These are phyloP conservation scores for Amphiura filiformis DNA, from an alignment of 35 echinoderm and acorn worm genomes.

Conservation along the genomic window DNA sequence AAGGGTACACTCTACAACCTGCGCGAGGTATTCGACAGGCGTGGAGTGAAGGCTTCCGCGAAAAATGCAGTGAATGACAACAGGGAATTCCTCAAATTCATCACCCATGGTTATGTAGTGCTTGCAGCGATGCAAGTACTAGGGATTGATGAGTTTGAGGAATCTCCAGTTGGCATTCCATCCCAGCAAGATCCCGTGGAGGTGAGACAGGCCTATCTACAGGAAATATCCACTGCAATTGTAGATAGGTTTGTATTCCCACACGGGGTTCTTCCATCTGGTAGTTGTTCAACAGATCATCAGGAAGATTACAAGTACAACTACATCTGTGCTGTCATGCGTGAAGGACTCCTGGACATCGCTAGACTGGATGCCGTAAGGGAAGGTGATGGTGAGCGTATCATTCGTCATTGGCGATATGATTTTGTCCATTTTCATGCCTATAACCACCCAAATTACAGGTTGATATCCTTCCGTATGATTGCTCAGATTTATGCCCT, in stretches of 20 bases:
- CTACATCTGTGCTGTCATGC: not conserved
- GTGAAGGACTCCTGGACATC: not conserved
- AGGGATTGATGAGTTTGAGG: not conserved
- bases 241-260: not conserved
- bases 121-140: not conserved
- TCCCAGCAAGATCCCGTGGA: not conserved
- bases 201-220: not conserved
- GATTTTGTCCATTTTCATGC: constrained; percentile 5
- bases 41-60: not conserved
- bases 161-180: not conserved
- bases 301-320: not conserved
- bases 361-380: not conserved
- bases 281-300: not conserved
- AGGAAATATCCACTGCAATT: not conserved
- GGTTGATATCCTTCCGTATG: not conserved
- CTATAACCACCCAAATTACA: not conserved
- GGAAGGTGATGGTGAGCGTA: not conserved
- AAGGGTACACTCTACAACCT: not conserved
- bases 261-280: not conserved
- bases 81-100: not conserved
- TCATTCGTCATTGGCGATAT: not conserved
- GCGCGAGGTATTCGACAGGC: not conserved
- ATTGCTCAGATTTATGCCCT: constrained; percentile 1
- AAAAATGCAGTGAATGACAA: not conserved
- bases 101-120: not conserved